Base-by-base conservation (phyloP, 2,797 vertebrate genomes). In the Enteromius anoplus region DNA sequence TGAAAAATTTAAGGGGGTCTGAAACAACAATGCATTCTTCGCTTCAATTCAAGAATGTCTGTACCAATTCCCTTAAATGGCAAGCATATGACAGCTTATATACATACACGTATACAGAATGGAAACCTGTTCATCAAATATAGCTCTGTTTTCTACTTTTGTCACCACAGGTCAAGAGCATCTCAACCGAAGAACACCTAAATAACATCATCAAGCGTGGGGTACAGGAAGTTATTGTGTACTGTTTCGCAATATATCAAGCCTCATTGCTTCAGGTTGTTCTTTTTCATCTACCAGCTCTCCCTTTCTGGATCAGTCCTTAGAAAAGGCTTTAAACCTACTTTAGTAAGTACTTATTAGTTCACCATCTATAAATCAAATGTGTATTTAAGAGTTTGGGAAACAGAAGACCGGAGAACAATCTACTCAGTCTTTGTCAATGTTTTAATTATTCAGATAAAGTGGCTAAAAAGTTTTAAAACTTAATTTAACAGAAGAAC, bases 151-250 rank as follows among this genome's bases (percentile, higher is more conserved):
- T 83, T 71, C 15, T 77, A 26, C 17, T 64, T 3, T 34, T 10
- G 3, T 37, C 84, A 82, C 47, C 40, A 47, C 69, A 86, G 51
- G 66, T 65, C 34, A 49, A 62, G 15, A 68, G 21, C 42, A 12
- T 32, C 69, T 84, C 53, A 70, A 90, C 91, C 88, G 81, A 90
- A 88, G 34, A 58, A 26, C 15, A 80, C 75, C 37, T 45, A 90
- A 77, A 90, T 80, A 86, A 53, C 86, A 34, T 40, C 42, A 72
- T 66, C 34, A 65, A 84, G 29, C 51, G 32, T 17, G 40, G 21
- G 58, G 53, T 40, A 47, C 84, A 91, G 88, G 86, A 92, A 91
- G 90, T 81, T 78, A 80, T 66, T 80, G 29, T 62, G 88, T 84
- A 86, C 69, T 88, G 85, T 49, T 78, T 77, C 70, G 76, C 19